Conservation (phyloP, 1,140 invertebrate genomes). For the Solen grandis region DNA sequence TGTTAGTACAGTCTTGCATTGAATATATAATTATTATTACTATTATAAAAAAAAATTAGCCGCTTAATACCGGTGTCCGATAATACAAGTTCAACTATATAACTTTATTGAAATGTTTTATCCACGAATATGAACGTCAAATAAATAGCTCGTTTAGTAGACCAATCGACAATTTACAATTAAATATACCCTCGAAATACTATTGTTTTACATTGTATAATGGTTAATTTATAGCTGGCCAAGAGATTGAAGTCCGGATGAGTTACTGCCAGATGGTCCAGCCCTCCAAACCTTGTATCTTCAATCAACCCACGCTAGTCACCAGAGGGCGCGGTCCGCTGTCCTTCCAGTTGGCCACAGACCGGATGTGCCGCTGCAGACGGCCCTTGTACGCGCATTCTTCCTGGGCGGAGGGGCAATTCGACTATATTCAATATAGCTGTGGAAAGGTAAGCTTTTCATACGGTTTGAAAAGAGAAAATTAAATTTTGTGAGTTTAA, state of each 20-base stretch:
- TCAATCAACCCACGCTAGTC: conserved; percentile 1
- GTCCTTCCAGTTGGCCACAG: background rate
- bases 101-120: background rate
- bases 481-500: no score
- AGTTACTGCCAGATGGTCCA: conserved; percentile 10
- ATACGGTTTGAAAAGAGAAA: no score
- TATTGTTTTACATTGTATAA: no score
- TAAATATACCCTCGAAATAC: background rate
- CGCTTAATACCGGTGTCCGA: background rate
- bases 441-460: conserved; percentile 27
- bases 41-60: no score
- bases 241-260: background rate
- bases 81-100: background rate
- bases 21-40: no score
- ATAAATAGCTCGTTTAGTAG: background rate
- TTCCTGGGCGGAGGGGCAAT: background rate
- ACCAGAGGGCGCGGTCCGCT: conserved; percentile 6
- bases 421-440: conserved; percentile 4
- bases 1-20: no score
- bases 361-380: conserved; percentile 1
- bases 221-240: background rate
- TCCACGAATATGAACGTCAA: background rate
- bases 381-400: background rate
- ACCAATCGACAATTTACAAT: background rate
- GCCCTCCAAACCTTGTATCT: background rate